phyloP scores from a whole-genome alignment of 2,797 vertebrate species.

The Iguana delicatissima region DNA sequence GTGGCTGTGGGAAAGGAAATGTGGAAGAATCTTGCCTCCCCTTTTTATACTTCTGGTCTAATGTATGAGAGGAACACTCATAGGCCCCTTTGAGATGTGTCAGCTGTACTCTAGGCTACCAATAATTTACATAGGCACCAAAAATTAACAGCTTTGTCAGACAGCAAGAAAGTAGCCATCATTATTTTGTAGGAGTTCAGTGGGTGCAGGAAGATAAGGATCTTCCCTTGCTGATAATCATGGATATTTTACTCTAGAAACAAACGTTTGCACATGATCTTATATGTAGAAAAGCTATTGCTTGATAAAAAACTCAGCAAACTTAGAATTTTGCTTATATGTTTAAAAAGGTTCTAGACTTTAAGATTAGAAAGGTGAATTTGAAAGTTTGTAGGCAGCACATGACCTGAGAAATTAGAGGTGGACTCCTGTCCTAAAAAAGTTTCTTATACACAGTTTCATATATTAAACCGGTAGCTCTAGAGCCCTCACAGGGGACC shows the following conservation, averaged over 20 bases:
- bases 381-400: background rate
- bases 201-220: background rate
- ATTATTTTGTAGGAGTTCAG: background rate
- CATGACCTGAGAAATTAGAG: background rate
- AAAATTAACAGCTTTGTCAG: background rate
- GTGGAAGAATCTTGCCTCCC: background rate
- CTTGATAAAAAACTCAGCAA: background rate
- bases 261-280: background rate
- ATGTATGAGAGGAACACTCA: background rate
- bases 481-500: no score
- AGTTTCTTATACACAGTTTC: accelerated
- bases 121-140: background rate
- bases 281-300: background rate
- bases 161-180: background rate
- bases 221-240: background rate
- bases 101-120: background rate
- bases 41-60: background rate
- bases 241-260: background rate
- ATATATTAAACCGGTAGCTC: background rate
- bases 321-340: background rate
- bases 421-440: background rate
- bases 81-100: background rate
- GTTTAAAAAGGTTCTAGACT: background rate
- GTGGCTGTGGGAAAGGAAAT: background rate
- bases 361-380: background rate